Evolutionary conservation across 2,113 vertebrate genomes (phyloP).

Genomic region (Mastomys coucha): DNA sequence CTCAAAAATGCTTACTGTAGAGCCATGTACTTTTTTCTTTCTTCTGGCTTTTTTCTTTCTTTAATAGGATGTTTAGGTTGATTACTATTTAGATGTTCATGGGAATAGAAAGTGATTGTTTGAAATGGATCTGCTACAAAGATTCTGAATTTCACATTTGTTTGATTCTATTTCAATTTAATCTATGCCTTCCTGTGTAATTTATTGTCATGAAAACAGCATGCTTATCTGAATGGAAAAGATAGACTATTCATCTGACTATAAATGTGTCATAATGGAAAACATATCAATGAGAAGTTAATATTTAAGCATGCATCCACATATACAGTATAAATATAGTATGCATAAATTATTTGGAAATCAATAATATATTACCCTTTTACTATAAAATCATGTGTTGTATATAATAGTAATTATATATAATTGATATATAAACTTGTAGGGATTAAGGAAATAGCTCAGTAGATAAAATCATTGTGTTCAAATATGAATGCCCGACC

Average conservation of each 20-base stretch:
- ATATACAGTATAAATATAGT: neutral
- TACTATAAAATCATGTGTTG: neutral
- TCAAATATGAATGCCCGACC: too few species aligned
- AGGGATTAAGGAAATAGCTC: neutral
- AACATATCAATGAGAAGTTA: slow-evolving; percentile 25
- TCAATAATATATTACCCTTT: neutral
- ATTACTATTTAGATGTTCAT: neutral
- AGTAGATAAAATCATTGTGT: neutral
- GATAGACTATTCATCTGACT: slow-evolving; percentile 30
- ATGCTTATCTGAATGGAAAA: slow-evolving; percentile 57
- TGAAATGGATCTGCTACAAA: slow-evolving; percentile 44
- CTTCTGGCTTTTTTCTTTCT: neutral
- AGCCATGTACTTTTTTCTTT: neutral
- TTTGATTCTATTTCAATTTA: slow-evolving; percentile 58
- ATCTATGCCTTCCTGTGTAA: slow-evolving; percentile 41
- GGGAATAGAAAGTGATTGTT: neutral
- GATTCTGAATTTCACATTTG: slow-evolving; percentile 46
- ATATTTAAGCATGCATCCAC: slow-evolving; percentile 1
- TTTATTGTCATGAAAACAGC: slow-evolving; percentile 69
- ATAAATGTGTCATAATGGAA: neutral
- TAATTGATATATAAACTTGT: neutral
- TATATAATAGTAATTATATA: neutral
- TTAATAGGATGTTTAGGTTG: neutral
- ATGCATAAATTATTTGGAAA: neutral
- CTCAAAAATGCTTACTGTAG: neutral